Base-by-base conservation (phyloP, 1,140 invertebrate species). In the Drosophila mojavensis region DNA sequence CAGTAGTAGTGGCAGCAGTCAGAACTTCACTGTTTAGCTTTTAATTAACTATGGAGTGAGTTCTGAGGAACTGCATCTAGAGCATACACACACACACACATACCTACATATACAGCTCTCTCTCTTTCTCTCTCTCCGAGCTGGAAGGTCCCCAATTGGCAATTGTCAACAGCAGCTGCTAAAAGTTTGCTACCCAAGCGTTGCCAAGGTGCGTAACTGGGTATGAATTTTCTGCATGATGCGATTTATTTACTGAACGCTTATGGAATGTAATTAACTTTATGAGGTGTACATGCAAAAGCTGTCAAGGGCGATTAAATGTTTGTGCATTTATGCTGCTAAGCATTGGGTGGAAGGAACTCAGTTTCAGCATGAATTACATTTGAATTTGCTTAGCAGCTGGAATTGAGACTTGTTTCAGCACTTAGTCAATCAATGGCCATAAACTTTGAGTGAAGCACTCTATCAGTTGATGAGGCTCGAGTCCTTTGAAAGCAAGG, bases 251-350 rank as follows among this genome's bases (percentile, higher is more conserved):
- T 51, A 50, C 70, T 47, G 33, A 86, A 67, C 70, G 62, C 51
- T 58, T 36, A 50, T 70, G 75, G 50, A 88, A 73, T 72, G 74
- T 86, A 76, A 88, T 85, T 82, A 85, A 79, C 75, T 75, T 88
- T 67, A 69, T 81, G 75, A 72, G 78, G 63, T 78, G 75, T 74
- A 78, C 53, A 61, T 30, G 51, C 64, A 41, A 55, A 39, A 53
- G 20, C 69, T 59, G 54, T 72, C 62, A 53, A 45, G 54, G 26
- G 54, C 54, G 54, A 53, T 72, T 72, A 47, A 54, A 36, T 36
- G 51, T 51, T 64, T n/a, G 11, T 28, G 17, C 13, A 66, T 26
- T 39, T 33, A 39, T 56, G 39, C 10, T 13, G 48, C 9, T 10
- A 24, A 51, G 1, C 50, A 33, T 33, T 7, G 33, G 33, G 0